Percentiles rank a stretch among this genome's conserved stretches.
phyloP scores from a whole-genome alignment of 2,888 invertebrate species.

The Mayetiola destructor region DNA sequence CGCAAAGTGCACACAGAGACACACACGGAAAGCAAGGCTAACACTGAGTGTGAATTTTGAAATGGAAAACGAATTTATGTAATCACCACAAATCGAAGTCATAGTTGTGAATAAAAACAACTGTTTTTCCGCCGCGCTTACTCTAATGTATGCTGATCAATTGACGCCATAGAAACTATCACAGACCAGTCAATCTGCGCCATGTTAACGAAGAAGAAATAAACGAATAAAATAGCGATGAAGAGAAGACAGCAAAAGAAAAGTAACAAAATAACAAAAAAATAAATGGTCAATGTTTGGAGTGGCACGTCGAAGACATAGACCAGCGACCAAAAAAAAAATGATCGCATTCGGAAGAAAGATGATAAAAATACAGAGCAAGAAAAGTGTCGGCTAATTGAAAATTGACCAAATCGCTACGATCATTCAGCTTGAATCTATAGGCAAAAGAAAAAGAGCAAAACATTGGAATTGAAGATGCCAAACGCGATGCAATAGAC shows the following conservation, averaged over 20 bases:
- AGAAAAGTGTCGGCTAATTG: constrained; percentile 2
- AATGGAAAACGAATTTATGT: too few species aligned
- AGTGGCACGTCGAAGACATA: neutral
- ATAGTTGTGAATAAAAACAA: constrained; percentile 6
- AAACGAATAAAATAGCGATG: neutral
- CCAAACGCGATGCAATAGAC: too few species aligned
- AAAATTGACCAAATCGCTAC: constrained; percentile 8
- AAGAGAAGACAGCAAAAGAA: neutral
- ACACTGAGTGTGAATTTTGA: too few species aligned
- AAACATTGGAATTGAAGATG: too few species aligned
- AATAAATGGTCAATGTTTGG: neutral
- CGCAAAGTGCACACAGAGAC: neutral
- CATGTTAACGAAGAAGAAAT: neutral
- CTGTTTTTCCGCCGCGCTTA: neutral
- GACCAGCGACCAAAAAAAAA: constrained; percentile 2
- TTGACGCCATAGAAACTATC: neutral
- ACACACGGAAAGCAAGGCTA: neutral
- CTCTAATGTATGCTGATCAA: neutral
- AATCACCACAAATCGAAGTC: neutral
- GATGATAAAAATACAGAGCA: neutral
- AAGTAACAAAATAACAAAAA: neutral
- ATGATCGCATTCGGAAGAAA: neutral
- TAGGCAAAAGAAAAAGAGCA: neutral
- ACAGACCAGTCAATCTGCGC: neutral
- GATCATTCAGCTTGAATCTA: neutral